Base-by-base conservation (phyloP, 2,113 vertebrate genomes). In the Sylvietta virens region DNA sequence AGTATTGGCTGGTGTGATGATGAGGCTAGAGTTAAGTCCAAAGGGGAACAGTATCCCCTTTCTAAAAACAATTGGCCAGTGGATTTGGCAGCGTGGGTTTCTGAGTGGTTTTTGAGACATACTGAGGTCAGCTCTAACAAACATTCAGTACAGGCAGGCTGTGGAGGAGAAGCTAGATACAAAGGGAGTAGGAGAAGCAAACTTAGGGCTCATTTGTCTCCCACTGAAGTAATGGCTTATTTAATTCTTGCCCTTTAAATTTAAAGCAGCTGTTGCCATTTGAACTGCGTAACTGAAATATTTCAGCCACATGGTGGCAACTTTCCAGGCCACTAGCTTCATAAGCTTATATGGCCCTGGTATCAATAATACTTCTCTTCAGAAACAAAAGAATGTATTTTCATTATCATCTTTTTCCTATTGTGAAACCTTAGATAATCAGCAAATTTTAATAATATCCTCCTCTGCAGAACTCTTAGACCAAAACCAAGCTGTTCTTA, bases 221-320 rank as follows among this genome's bases (percentile, higher is more conserved):
- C 80, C 31, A 72, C n/a, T 57, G 10, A 67, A 95, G 53, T 92
- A 64, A 86, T 23, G 37, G 17, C 57, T 96, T 88, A 78, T 64
- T 91, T 95, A 90, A 82, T 88, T 95, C 78, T 87, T 95, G 70
- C 91, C 58, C 84, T 95, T 97, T 91, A 92, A 96, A 96, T 92
- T 66, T 88, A 80, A 97, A 97, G 87, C 96, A 96, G 94, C 93
- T 88, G 90, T 67, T 95, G 74, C 89, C 56, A 86, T 94, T 96
- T 2, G 13, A 96, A 91, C 91, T 65, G 57, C 14, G 37, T 61
- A 87, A 85, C 47, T 91, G 88, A 95, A 89, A 72, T 93, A 81
- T 88, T 90, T 96, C 86, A 95, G 81, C 81, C 86, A 90, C 31
- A 5, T 56, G 72, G 71, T 92, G 71, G 90, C 94, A 91, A 82